phyloP scores from a whole-genome alignment of 2,888 invertebrate species.

The Agrypnus murinus region DNA sequence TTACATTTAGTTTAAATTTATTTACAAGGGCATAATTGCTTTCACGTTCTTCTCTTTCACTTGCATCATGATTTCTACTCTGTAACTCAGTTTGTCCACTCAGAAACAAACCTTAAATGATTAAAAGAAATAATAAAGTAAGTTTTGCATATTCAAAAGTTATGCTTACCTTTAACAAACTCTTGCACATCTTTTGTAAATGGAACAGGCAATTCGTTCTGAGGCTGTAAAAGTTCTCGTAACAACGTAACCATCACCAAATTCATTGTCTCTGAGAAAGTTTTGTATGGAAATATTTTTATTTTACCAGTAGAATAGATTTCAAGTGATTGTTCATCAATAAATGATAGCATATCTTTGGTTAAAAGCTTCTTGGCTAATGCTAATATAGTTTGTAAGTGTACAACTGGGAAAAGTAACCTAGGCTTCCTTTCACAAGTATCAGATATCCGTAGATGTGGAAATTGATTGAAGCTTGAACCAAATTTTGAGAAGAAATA shows the following conservation, averaged over 20 bases:
- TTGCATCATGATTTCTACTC: slow-evolving; percentile 88
- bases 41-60: slow-evolving; percentile 88
- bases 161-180: slow-evolving; percentile 68
- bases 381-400: slow-evolving; percentile 86
- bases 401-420: slow-evolving; percentile 83
- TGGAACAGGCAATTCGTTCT: slow-evolving; percentile 90
- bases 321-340: slow-evolving; percentile 90
- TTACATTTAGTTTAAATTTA: slow-evolving; percentile 95
- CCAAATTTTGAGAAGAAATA: slow-evolving; percentile 95
- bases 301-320: slow-evolving; percentile 83
- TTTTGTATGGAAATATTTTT: slow-evolving; percentile 90
- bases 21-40: slow-evolving; percentile 88
- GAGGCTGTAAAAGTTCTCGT: slow-evolving; percentile 91
- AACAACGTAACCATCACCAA: slow-evolving; percentile 94
- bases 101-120: slow-evolving; percentile 82
- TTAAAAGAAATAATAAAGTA: not conserved
- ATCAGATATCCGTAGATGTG: slow-evolving; percentile 86
- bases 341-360: slow-evolving; percentile 83
- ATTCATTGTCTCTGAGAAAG: slow-evolving; percentile 95
- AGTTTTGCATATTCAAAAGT: not conserved
- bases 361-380: slow-evolving; percentile 89
- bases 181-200: slow-evolving; percentile 93
- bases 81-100: slow-evolving; percentile 96
- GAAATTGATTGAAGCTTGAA: slow-evolving; percentile 93
- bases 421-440: slow-evolving; percentile 78